phyloP scores from a whole-genome alignment of 2,113 vertebrate genomes.

The Lipophrys pholis region DNA sequence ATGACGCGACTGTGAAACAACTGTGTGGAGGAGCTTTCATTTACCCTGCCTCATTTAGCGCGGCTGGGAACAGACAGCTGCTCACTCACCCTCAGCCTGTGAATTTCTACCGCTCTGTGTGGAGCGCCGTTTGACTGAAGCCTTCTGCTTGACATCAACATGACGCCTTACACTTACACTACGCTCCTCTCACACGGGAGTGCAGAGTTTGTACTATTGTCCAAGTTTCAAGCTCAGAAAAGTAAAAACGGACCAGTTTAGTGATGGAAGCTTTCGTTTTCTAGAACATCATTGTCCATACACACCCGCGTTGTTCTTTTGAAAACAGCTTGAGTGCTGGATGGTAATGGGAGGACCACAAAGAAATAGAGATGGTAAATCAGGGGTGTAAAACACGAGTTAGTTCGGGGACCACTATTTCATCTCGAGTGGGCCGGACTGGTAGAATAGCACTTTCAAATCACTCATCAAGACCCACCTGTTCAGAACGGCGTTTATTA shows the following conservation, averaged over 20 bases:
- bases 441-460: no score
- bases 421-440: no score
- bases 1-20: constrained; percentile 35
- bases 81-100: constrained; percentile 24
- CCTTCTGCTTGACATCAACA: constrained; percentile 5
- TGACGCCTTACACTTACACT: not conserved
- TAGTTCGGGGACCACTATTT: no score
- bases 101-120: constrained; percentile 6
- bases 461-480: no score
- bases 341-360: constrained; percentile 11
- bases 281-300: not conserved
- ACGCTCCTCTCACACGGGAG: not conserved
- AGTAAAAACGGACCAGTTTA: not conserved
- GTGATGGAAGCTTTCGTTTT: no score
- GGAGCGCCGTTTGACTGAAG: constrained; percentile 14
- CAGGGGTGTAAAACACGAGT: not conserved
- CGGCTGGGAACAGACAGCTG: constrained; percentile 49
- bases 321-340: not conserved
- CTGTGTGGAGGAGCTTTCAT: constrained; percentile 40
- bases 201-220: not conserved
- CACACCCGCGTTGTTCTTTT: not conserved
- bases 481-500: no score
- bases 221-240: not conserved
- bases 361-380: constrained; percentile 3
- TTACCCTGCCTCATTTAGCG: constrained; percentile 61